Base-by-base conservation (phyloP, 1,140 invertebrate species). In the Globodera rostochiensis region DNA sequence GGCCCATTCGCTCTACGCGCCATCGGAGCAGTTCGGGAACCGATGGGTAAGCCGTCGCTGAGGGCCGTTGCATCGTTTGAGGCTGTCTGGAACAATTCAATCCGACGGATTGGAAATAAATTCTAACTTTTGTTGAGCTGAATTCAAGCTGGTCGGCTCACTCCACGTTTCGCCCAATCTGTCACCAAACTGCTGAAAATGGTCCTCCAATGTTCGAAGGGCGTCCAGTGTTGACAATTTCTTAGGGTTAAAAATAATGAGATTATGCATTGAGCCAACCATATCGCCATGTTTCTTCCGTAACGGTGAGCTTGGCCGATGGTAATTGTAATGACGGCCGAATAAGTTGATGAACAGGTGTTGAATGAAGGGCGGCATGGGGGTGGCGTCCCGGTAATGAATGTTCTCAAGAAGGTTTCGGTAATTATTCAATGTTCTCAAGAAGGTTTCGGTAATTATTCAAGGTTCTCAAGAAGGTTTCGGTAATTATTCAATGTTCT, bases 331-430 rank as follows among this genome's bases (percentile, higher is more conserved):
- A 60, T 80, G 75, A 15, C 82, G 80, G 7, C 87, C 87, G 2
- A 97, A 91, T 89, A 95, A 95, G 90, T 96, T 94, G 25, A 98
- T 93, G 91, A 98, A 97, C 64, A 97, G 93, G 73, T 94, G 93
- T 53, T 95, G 93, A 85, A 97, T 96, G 93, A 95, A 95, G 86
- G 94, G 93, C 8, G 96, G 95, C 96, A 98, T 98, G 85, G 94
- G 91, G 86, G 94, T 93, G 7, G 71, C 93, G 90, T 6, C 96
- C 11, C 79, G 92, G 92, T 98, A 98, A 90, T 99, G 98, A 94
- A 95, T 96, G 90, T 99, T 99, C 36, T 83, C 83, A 25, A 70
- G 21, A 45, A 45, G 69, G 69, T 21, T 15, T 21, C 13, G 60
- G 21, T 66, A 21, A 21, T 2, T 13, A 66, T 13, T 21, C 13